Percentiles rank a stretch among this genome's conserved stretches.
Evolutionary conservation across 2,888 invertebrate genomes (phyloP).

Genomic region (Cosmorhoe ocellata): DNA sequence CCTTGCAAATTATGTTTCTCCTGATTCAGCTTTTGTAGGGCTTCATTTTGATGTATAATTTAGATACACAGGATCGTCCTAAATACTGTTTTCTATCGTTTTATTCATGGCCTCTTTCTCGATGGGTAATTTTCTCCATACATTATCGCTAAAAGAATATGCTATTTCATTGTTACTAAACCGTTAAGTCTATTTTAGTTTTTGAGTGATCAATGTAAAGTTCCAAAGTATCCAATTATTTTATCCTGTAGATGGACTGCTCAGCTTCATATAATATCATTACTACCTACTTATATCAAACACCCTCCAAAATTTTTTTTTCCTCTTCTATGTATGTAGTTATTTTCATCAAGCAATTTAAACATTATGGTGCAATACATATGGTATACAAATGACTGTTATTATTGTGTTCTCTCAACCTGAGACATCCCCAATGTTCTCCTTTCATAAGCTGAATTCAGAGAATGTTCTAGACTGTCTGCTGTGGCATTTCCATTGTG

Average conservation of each 20-base stretch:
- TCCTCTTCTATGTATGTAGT: too few relatives aligned
- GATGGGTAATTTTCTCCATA: slow-evolving; percentile 63
- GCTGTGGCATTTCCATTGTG: slow-evolving; percentile 12
- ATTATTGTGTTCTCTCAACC: slow-evolving; percentile 24
- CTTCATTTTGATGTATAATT: slow-evolving; percentile 57
- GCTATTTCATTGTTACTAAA: slow-evolving; percentile 35
- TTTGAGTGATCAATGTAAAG: slow-evolving; percentile 1
- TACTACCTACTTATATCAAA: too few relatives aligned
- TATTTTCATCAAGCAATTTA: not conserved
- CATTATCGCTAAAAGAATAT: slow-evolving; percentile 44
- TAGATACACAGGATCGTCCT: slow-evolving; percentile 62
- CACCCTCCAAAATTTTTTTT: slow-evolving; percentile 4
- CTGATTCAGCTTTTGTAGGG: slow-evolving; percentile 74
- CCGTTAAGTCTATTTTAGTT: slow-evolving; percentile 13
- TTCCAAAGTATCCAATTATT: slow-evolving; percentile 1
- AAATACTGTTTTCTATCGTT: slow-evolving; percentile 56
- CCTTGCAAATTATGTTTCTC: slow-evolving; percentile 65
- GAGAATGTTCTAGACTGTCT: slow-evolving; percentile 66
- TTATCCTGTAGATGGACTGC: slow-evolving; percentile 4
- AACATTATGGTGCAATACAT: slow-evolving; percentile 16
- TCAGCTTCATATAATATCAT: slow-evolving; percentile 13
- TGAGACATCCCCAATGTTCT: slow-evolving; percentile 12
- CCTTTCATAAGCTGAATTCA: slow-evolving; percentile 27
- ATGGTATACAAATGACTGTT: slow-evolving; percentile 14
- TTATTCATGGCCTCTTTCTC: slow-evolving; percentile 73